Evolutionary conservation across 2,113 vertebrate species (phyloP).

Genomic region (Galeopterus variegatus): DNA sequence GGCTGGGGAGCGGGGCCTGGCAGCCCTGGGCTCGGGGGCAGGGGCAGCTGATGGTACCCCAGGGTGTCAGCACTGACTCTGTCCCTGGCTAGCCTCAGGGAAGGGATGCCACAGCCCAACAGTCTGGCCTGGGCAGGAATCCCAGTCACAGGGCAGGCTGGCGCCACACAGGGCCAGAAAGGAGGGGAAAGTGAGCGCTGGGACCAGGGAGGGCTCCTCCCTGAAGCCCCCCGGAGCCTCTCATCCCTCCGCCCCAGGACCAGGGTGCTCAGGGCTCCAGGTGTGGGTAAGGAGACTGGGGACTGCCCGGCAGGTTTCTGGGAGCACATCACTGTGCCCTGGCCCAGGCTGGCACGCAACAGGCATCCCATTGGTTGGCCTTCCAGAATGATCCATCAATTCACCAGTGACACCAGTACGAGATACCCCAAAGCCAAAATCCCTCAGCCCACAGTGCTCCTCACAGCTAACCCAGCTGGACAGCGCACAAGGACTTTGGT

Average conservation of each 20-base stretch:
- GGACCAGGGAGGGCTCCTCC: neutral
- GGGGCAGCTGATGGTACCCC: neutral
- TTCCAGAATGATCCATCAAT: neutral
- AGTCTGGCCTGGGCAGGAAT: neutral
- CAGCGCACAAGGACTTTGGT: neutral
- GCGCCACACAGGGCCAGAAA: neutral
- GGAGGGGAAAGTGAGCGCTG: neutral
- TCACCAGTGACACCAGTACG: neutral
- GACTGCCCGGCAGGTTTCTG: neutral
- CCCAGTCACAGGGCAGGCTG: fast-evolving
- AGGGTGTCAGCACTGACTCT: neutral
- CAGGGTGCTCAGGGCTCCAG: neutral
- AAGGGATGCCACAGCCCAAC: neutral
- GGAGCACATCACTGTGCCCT: neutral
- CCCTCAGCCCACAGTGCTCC: neutral
- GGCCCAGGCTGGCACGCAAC: neutral
- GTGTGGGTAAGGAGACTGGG: neutral
- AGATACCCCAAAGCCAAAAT: neutral
- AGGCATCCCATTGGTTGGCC: neutral
- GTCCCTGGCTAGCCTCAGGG: neutral
- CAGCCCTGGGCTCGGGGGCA: neutral
- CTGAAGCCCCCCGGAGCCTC: neutral
- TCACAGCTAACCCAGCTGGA: neutral
- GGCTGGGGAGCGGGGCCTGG: no score
- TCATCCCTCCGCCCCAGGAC: neutral